Base-by-base conservation (phyloP, 2,113 vertebrate genomes). In the Formicarius rufipectus region DNA sequence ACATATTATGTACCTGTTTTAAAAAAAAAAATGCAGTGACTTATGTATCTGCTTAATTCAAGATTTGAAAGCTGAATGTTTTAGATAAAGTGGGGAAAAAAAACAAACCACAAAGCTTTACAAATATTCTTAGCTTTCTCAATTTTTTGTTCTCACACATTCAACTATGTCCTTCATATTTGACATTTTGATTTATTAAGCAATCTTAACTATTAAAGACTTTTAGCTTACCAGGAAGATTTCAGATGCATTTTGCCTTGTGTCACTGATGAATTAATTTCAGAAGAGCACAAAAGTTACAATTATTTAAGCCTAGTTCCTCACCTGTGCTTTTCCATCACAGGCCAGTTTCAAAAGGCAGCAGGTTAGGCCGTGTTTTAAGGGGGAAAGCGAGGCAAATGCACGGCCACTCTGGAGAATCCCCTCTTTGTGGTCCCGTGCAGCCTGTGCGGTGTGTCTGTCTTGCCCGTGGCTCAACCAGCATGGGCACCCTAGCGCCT, bases 121-220 rank as follows among this genome's bases (percentile, higher is more conserved):
- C 86, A 91, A 93, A 88, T 85, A 91, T 42, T 89, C 31, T 83
- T 71, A 88, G 67, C 63, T 90, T 91, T 89, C 95, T 83, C 93
- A 75, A 33, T 95, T 95, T 97, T 95, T 96, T 97, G 50, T 93
- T 97, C 96, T 90, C 88, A 89, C 79, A 98, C 84, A 88, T 96
- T 96, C 89, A 94, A 78, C 83, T 84, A 72, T 63, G 90, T 96
- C 94, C 96, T 98, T 98, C 96, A 98, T 98, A 98, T 98, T 93
- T 99, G 98, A 97, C 98, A 98, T 98, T 99, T 99, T 99, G 99
- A 99, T 99, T 99, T 99, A 99, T 99, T 99, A 98, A 98, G 96
- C 98, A 99, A 98, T 99, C 97, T 98, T 96, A 96, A 97, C 94
- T 97, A 98, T 98, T 98, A 98, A 98, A 98, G 97, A 98, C 98